Evolutionary conservation across 2,113 vertebrate species (phyloP).

Genomic region (Crypturellus undulatus): DNA sequence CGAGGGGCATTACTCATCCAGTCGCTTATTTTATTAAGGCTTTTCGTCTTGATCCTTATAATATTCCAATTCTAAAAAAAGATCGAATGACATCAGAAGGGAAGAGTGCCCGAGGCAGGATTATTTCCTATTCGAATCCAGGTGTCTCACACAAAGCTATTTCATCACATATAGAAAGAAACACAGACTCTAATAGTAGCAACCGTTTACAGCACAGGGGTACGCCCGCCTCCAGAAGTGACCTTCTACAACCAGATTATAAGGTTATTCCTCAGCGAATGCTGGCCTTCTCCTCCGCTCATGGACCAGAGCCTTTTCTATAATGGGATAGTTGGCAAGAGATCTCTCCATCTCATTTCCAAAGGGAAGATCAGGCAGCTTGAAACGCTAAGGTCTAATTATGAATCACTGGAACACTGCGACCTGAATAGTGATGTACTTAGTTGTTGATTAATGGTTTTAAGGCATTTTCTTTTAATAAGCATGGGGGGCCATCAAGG

Average conservation of each 20-base stretch:
- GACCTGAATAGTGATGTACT: not conserved
- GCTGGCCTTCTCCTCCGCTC: conserved; percentile 16
- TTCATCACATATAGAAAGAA: not conserved
- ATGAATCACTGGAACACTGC: not conserved
- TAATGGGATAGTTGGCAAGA: conserved; percentile 67
- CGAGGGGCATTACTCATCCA: conserved; percentile 39
- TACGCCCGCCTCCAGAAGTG: not conserved
- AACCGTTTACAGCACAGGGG: not conserved
- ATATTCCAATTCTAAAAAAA: not conserved
- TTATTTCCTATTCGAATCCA: not conserved
- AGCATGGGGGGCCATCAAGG: not conserved
- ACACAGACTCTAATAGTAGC: not conserved
- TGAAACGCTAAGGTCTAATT: not conserved
- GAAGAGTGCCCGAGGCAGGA: not conserved
- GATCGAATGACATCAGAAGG: not conserved
- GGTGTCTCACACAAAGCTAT: not conserved
- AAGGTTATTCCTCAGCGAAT: conserved; percentile 21
- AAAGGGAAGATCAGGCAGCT: not conserved
- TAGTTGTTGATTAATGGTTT: conserved; percentile 51
- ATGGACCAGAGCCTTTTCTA: conserved; percentile 35
- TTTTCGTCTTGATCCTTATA: not conserved
- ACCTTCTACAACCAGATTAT: conserved; percentile 23
- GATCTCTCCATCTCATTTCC: not conserved
- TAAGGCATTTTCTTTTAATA: conserved; percentile 25
- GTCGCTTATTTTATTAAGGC: not conserved